Percentiles rank a stretch among this genome's conserved stretches.
These are phyloP conservation scores for Nycticorax nycticorax DNA, from an alignment of 2,113 vertebrate genomes.

Conservation along the genomic window DNA sequence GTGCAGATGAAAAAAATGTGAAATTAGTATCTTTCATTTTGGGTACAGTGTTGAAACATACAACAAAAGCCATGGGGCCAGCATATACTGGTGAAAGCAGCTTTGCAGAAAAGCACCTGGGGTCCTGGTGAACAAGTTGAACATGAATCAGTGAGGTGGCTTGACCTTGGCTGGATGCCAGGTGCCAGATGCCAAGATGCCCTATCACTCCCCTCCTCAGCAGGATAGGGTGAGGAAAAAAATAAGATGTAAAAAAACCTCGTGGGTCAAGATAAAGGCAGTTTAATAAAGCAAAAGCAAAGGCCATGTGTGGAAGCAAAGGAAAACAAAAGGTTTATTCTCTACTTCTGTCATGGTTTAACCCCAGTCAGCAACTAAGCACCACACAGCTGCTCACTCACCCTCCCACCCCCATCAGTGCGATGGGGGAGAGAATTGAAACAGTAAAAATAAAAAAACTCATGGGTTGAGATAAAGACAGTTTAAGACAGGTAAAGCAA, in stretches of 20 bases:
- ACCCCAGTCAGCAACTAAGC: no score
- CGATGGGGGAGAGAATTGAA: no score
- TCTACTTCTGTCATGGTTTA: background rate
- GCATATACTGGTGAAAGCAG: background rate
- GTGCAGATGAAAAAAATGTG: background rate
- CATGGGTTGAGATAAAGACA: no score
- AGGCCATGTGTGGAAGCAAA: background rate
- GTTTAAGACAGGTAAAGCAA: no score
- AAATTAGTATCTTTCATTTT: background rate
- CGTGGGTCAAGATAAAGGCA: background rate
- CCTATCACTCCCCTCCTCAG: background rate
- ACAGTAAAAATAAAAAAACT: no score
- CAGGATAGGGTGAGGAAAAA: background rate
- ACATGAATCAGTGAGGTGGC: background rate
- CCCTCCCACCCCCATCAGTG: no score
- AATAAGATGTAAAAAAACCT: background rate
- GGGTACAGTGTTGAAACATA: background rate
- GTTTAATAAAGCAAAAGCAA: background rate
- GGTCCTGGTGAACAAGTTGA: background rate
- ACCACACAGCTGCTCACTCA: no score
- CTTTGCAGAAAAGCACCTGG: background rate
- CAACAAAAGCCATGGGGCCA: background rate
- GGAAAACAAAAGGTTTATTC: background rate
- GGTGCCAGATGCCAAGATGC: background rate
- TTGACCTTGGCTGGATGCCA: background rate